phyloP scores from a whole-genome alignment of 2,888 invertebrate species.

The Cerceris ruficornis region DNA sequence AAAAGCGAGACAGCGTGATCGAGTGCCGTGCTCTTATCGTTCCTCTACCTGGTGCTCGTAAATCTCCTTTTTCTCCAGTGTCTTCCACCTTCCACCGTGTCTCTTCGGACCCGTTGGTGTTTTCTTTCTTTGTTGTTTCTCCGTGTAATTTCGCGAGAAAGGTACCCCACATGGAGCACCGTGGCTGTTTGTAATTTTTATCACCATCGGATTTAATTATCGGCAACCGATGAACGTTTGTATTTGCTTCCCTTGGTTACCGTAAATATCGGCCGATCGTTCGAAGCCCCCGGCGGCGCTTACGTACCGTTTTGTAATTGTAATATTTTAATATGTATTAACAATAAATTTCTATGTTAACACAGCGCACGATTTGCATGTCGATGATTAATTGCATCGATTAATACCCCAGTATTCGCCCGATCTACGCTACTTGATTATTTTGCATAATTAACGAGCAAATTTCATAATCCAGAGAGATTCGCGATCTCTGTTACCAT shows the following conservation, averaged over 20 bases:
- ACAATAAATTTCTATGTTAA: not conserved
- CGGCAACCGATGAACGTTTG: no score
- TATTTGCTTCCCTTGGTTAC: not conserved
- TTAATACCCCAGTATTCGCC: not conserved
- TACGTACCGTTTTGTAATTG: no score
- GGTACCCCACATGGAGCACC: not conserved
- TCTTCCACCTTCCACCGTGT: conserved; percentile 7
- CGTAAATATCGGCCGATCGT: not conserved
- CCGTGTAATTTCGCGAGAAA: not conserved
- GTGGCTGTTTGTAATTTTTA: not conserved
- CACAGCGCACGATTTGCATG: not conserved
- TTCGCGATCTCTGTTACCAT: not conserved
- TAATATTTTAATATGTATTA: not conserved
- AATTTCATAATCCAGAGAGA: conserved; percentile 1
- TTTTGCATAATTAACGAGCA: conserved; percentile 2
- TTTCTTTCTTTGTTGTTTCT: not conserved
- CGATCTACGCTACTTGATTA: conserved; percentile 3
- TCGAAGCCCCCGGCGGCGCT: not conserved
- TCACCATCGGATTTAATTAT: not conserved
- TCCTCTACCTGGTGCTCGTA: conserved; percentile 49
- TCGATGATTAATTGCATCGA: not conserved
- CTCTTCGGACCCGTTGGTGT: not conserved
- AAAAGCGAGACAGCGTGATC: conserved; percentile 72
- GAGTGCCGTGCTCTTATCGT: conserved; percentile 64
- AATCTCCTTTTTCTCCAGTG: conserved; percentile 43